Evolutionary conservation across 2,888 invertebrate species (phyloP), one percentile per base, ranked within the genome.

Genomic region (Tortrix viridana): DNA sequence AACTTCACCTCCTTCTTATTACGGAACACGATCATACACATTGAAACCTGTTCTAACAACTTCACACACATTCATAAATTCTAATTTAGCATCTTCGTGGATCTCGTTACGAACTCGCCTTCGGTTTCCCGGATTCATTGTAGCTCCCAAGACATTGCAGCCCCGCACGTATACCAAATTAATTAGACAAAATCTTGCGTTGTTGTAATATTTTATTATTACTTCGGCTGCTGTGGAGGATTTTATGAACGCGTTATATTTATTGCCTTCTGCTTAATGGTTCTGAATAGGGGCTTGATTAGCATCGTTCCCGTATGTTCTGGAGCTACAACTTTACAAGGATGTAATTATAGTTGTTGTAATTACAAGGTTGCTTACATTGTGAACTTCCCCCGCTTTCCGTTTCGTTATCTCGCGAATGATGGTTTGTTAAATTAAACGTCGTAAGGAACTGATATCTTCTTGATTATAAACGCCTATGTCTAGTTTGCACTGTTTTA

Each of bases 21-120:
- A 71, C 72, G 76, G 77, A 84, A 84, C 78, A 81, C 81, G 80
- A 81, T 80, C 80, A 82, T 77, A 79, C 46, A 69, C 67, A 86
- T 82, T 79, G 85, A 85, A 89, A 87, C 83, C 79, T 83, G 85
- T 85, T 86, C 84, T 84, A 86, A 88, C 85, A 91, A 89, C 88
- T 89, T 91, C 86, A 89, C 88, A 88, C 86, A 89, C 89, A 91
- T 89, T 91, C 90, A 91, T 92, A 92, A 91, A 92, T 92, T 91
- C 86, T 89, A 89, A 92, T 92, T 92, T 92, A 84, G 82, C 85
- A 76, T 81, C 85, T 82, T 82, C 82, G 80, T 77, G 89, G 84
- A 89, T 92, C 92, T 82, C 82, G 89, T 90, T 90, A 84, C 89
- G 79, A 79, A 80, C 81, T 85, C 76, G 76, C 85, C 76, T 86